These are phyloP conservation scores for Cerastis rubricosa DNA, from an alignment of 2,888 invertebrate species.

Conservation along the genomic window DNA sequence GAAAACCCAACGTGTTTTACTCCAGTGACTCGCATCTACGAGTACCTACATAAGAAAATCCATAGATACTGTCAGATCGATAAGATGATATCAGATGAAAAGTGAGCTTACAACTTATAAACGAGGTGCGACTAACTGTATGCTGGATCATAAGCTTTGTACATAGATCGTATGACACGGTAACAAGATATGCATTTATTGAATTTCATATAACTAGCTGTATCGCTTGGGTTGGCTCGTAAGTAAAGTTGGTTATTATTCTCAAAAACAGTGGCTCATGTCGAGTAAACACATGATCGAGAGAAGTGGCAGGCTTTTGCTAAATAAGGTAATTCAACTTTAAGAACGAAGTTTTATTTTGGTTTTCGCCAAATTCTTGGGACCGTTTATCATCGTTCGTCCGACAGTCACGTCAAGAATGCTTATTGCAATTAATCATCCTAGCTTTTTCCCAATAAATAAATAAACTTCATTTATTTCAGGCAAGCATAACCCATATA, in stretches of 20 bases:
- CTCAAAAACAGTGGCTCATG: background rate
- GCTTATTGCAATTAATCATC: background rate
- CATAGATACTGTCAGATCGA: constrained; percentile 21
- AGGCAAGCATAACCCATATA: no score
- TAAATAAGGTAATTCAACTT: background rate
- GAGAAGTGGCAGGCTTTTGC: background rate
- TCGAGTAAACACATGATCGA: background rate
- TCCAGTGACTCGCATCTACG: background rate
- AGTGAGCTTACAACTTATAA: constrained; percentile 25
- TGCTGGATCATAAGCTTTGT: constrained; percentile 4
- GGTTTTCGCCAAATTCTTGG: background rate
- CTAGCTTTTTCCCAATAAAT: no score
- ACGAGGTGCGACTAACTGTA: constrained; percentile 43
- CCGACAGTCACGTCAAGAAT: background rate
- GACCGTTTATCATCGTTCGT: background rate
- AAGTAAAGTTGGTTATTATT: background rate
- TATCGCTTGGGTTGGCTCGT: no score
- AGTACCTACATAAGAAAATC: background rate
- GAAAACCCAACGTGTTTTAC: background rate
- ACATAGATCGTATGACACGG: constrained; percentile 22
- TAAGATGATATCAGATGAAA: constrained; percentile 24
- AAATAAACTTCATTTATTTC: no score
- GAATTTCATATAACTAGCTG: constrained; percentile 4
- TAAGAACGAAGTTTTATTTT: background rate
- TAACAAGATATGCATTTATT: constrained; percentile 31